Conservation (phyloP, 64 coral and sea anemone genomes). For the Stichodactyla mertensii region DNA sequence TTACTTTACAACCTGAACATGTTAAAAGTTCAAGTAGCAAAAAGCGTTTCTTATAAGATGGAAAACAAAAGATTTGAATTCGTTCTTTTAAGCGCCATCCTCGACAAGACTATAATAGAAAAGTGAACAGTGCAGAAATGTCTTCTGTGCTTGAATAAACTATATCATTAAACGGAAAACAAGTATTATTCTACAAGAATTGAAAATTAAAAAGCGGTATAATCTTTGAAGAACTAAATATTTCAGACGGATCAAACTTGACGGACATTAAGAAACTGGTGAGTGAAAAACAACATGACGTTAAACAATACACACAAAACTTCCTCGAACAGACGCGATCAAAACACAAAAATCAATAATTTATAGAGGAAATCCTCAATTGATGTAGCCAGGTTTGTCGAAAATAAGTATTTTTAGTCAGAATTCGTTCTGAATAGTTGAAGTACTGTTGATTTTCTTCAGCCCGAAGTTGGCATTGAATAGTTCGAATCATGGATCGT, state of each 20-base stretch:
- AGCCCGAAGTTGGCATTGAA: too few relatives aligned
- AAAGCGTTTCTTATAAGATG: neutral
- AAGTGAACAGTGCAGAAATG: neutral
- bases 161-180: neutral
- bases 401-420: too few relatives aligned
- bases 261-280: neutral
- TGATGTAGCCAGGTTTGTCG: too few relatives aligned
- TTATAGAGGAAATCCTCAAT: too few relatives aligned
- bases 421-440: too few relatives aligned
- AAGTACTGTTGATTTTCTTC: too few relatives aligned
- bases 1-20: neutral
- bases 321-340: too few relatives aligned
- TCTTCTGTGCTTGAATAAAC: neutral
- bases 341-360: too few relatives aligned
- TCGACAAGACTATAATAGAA: neutral
- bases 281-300: neutral
- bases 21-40: neutral
- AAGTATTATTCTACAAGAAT: neutral
- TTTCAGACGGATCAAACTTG: neutral
- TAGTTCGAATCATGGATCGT: neutral
- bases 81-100: neutral
- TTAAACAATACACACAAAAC: neutral
- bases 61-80: neutral
- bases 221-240: neutral
- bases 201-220: neutral